A percentile compares a stretch with the other conserved stretches of the same genome.
Evolutionary conservation across 2,797 vertebrate species (phyloP).

Genomic region (Diglossa cyanea): DNA sequence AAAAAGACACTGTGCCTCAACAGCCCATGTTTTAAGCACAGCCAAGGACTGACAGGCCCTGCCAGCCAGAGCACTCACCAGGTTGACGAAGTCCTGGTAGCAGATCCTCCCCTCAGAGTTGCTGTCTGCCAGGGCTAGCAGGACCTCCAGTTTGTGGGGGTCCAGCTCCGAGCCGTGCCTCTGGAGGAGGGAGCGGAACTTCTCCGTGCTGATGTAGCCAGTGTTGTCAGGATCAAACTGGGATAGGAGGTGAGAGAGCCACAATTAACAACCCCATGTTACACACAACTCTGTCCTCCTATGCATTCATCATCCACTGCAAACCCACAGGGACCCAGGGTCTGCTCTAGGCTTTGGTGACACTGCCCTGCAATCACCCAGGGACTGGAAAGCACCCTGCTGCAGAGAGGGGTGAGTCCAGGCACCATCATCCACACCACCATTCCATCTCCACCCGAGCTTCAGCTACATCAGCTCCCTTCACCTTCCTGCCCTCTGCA

Average conservation of each 20-base stretch:
- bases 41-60: not conserved
- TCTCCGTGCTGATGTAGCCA: constrained; percentile 92
- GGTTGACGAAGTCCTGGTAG: constrained; percentile 96
- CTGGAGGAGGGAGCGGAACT: constrained; percentile 89
- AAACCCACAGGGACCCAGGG: not conserved
- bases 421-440: not conserved
- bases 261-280: not conserved
- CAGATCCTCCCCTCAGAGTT: constrained; percentile 92
- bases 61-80: constrained; percentile 81
- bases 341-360: not conserved
- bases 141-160: constrained; percentile 93
- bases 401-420: not conserved
- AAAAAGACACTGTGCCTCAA: not conserved
- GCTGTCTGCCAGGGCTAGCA: constrained; percentile 91
- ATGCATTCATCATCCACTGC: not conserved
- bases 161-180: constrained; percentile 90
- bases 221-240: constrained; percentile 92
- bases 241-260: constrained; percentile 9
- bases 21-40: not conserved
- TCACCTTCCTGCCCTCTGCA: not conserved
- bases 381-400: not conserved
- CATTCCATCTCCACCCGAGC: not conserved
- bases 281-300: not conserved
- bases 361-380: not conserved
- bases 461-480: not conserved